A percentile compares a stretch with the other conserved stretches of the same genome.
Evolutionary conservation across 2,888 invertebrate species (phyloP).

Genomic region (Bursaphelenchus okinawaensis): DNA sequence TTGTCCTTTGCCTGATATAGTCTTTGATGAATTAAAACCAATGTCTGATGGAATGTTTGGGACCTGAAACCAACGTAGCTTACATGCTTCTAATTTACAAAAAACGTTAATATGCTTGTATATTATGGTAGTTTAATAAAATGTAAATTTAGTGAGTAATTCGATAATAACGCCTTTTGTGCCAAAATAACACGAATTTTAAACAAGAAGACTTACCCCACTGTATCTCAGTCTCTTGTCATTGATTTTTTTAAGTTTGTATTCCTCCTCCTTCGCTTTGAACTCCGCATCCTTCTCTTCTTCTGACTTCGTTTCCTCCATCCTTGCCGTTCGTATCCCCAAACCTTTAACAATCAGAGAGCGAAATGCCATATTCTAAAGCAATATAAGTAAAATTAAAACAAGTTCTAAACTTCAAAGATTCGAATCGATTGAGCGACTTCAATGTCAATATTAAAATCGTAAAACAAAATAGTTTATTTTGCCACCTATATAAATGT

Average conservation of each 20-base stretch:
- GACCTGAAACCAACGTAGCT: constrained; percentile 20
- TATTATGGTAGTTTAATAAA: background rate
- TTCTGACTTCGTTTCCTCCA: background rate
- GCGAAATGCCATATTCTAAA: background rate
- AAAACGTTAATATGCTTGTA: background rate
- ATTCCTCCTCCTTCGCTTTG: too few relatives aligned
- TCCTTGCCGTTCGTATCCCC: background rate
- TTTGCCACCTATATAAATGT: background rate
- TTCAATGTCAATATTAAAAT: background rate
- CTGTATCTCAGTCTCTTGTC: background rate
- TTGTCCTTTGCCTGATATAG: background rate
- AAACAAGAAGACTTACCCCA: background rate
- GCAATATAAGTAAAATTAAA: background rate
- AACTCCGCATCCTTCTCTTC: too few relatives aligned
- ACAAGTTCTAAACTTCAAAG: background rate
- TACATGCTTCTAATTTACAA: background rate
- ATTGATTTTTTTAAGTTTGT: background rate
- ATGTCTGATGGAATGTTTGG: constrained; percentile 49
- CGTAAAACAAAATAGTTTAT: background rate
- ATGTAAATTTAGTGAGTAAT: background rate
- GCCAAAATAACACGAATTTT: background rate
- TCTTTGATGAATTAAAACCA: constrained; percentile 38
- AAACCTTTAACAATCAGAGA: background rate
- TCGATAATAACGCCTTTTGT: background rate
- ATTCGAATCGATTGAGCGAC: background rate